Evolutionary conservation across 2,888 invertebrate species (phyloP).

Genomic region (Drosophila formosana): DNA sequence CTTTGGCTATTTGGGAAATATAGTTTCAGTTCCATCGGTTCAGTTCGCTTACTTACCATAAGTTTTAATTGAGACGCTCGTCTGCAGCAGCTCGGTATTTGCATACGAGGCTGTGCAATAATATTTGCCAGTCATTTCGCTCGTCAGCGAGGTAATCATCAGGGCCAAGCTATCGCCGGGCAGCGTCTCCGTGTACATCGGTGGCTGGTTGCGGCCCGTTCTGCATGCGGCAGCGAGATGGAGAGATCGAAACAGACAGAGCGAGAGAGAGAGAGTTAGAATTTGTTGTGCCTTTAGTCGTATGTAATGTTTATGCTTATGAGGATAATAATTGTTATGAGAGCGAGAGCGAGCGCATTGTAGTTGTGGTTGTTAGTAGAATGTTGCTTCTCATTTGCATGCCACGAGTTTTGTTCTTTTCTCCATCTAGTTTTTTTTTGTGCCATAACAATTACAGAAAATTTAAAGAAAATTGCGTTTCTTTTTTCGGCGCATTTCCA

Average conservation of each 20-base stretch:
- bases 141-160: slow-evolving; percentile 90
- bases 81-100: slow-evolving; percentile 88
- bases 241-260: no score
- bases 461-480: slow-evolving; percentile 62
- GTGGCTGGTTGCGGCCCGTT: slow-evolving; percentile 85
- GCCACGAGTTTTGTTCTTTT: slow-evolving; percentile 32
- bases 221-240: slow-evolving; percentile 37
- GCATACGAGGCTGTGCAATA: slow-evolving; percentile 93
- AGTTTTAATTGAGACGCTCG: slow-evolving; percentile 90
- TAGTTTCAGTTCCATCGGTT: slow-evolving; percentile 12
- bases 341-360: slow-evolving; percentile 34
- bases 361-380: slow-evolving; percentile 62
- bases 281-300: slow-evolving; percentile 40
- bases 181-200: slow-evolving; percentile 89
- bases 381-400: slow-evolving; percentile 52
- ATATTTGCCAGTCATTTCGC: slow-evolving; percentile 92
- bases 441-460: slow-evolving; percentile 64
- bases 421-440: slow-evolving; percentile 6
- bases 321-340: slow-evolving; percentile 65
- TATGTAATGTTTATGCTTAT: slow-evolving; percentile 61
- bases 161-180: slow-evolving; percentile 89
- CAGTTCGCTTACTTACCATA: slow-evolving; percentile 87
- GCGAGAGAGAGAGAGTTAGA: slow-evolving; percentile 3
- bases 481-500: slow-evolving; percentile 19
- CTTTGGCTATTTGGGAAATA: slow-evolving; percentile 36